phyloP scores from a whole-genome alignment of 2,888 invertebrate species.

The Cenopis cana region DNA sequence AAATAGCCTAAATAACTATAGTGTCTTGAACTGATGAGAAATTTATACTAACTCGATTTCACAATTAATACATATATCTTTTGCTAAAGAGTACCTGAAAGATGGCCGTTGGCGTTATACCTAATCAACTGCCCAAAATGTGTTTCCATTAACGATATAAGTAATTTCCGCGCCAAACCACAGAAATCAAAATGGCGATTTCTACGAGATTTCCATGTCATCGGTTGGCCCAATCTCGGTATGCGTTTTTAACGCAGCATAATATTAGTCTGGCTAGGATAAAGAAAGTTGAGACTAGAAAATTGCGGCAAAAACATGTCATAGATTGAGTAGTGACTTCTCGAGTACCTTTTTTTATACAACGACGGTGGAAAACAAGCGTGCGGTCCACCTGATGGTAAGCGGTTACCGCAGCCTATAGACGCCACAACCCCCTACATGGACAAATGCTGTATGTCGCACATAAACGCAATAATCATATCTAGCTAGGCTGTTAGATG shows the following conservation, averaged over 20 bases:
- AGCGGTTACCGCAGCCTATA: too few relatives aligned
- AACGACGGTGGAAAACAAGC: too few relatives aligned
- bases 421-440: too few relatives aligned
- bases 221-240: slow-evolving; percentile 44
- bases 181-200: slow-evolving; percentile 58
- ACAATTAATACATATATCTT: not conserved
- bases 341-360: not conserved
- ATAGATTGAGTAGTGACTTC: too few relatives aligned
- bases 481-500: too few relatives aligned
- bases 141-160: slow-evolving; percentile 46
- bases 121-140: slow-evolving; percentile 19
- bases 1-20: too few relatives aligned
- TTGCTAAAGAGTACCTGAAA: not conserved
- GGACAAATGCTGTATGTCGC: too few relatives aligned
- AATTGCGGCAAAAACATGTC: too few relatives aligned
- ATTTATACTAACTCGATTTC: not conserved
- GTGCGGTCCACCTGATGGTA: too few relatives aligned
- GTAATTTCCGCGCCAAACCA: slow-evolving; percentile 54
- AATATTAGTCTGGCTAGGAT: not conserved
- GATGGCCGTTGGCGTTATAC: slow-evolving; percentile 28
- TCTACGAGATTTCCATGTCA: slow-evolving; percentile 58
- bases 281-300: too few relatives aligned
- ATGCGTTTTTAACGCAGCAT: not conserved
- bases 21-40: too few relatives aligned
- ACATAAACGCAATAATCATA: too few relatives aligned